phyloP scores from a whole-genome alignment of 1,140 invertebrate species.

The Philotrypesis tridentata region DNA sequence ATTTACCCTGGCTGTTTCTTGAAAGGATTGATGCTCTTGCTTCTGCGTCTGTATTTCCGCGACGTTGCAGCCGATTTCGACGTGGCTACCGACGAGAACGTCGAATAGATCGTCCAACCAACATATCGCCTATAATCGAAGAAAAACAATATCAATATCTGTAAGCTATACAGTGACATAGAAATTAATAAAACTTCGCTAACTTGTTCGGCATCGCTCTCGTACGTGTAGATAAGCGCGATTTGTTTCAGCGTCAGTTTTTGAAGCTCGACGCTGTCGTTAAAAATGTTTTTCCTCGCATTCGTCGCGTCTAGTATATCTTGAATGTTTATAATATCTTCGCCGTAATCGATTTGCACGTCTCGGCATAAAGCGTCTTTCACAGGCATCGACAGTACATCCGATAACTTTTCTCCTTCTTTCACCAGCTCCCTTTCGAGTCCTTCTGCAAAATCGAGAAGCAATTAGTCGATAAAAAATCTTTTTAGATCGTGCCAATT shows the following conservation, averaged over 20 bases:
- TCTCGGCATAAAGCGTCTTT: constrained; percentile 86
- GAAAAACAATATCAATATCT: constrained; percentile 49
- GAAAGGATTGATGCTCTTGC: constrained; percentile 84
- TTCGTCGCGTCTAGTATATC: constrained; percentile 80
- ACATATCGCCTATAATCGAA: constrained; percentile 77
- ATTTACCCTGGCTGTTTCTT: constrained; percentile 81
- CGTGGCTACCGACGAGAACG: constrained; percentile 81
- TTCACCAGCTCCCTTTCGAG: constrained; percentile 81
- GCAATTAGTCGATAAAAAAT: not conserved
- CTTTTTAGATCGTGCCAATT: not conserved
- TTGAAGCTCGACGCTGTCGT: constrained; percentile 81
- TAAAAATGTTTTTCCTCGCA: constrained; percentile 79
- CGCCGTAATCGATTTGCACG: constrained; percentile 81
- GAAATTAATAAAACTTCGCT: constrained; percentile 12
- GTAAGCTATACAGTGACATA: too few species aligned
- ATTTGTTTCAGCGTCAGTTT: constrained; percentile 85
- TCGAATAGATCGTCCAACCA: constrained; percentile 85
- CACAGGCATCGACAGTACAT: constrained; percentile 85
- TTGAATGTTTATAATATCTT: constrained; percentile 82
- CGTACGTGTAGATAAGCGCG: constrained; percentile 83
- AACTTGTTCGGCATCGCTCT: constrained; percentile 82
- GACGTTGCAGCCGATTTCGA: constrained; percentile 82
- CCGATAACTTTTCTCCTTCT: constrained; percentile 86
- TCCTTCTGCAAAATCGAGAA: constrained; percentile 70
- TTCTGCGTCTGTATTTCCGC: constrained; percentile 85